Conservation (phyloP, 2,888 invertebrate species). For the Nemotelus pantherinus region DNA sequence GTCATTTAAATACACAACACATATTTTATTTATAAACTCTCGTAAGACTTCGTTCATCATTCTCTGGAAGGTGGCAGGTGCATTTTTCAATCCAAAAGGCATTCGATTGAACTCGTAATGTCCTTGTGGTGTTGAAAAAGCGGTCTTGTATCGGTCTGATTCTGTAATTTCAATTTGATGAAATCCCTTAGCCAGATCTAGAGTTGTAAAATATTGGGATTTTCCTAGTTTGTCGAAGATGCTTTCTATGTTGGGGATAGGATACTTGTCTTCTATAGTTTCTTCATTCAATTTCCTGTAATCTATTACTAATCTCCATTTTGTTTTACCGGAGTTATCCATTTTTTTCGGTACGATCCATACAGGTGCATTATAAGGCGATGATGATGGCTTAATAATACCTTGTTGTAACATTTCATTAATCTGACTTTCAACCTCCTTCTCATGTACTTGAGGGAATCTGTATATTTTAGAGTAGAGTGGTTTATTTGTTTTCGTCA, state of each 20-base stretch:
- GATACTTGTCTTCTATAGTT: too few species aligned
- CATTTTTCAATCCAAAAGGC: conserved; percentile 61
- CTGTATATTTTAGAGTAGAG: background rate
- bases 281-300: background rate
- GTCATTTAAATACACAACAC: conserved; percentile 50
- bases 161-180: background rate
- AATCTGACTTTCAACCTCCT: background rate
- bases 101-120: conserved; percentile 53
- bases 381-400: background rate
- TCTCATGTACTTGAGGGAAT: background rate
- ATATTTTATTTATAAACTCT: conserved; percentile 51
- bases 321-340: too few species aligned
- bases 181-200: background rate
- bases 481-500: background rate
- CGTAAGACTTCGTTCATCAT: conserved; percentile 47
- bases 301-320: background rate
- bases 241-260: too few species aligned
- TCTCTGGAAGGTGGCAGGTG: conserved; percentile 54
- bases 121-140: background rate
- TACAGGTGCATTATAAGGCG: background rate
- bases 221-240: background rate
- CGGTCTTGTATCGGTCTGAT: background rate
- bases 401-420: conserved; percentile 4
- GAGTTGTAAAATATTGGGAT: background rate
- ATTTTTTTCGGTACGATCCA: conserved; percentile 5